These are phyloP conservation scores for Eupithecia inturbata DNA, from an alignment of 2,888 invertebrate species.

Conservation along the genomic window DNA sequence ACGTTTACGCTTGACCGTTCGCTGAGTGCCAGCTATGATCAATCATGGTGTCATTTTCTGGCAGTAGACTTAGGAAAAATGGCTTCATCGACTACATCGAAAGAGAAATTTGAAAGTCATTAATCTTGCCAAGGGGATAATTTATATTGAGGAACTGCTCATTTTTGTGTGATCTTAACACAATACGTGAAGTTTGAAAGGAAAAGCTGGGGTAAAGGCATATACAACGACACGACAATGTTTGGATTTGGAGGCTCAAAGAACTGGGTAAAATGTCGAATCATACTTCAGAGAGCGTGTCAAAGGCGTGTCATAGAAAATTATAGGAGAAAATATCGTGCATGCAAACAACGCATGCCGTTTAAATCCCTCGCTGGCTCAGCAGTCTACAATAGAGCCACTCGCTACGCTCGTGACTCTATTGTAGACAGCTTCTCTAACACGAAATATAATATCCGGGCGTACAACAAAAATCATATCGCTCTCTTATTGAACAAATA, in stretches of 20 bases:
- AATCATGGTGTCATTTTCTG: slow-evolving; percentile 77
- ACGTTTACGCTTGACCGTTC: slow-evolving; percentile 56
- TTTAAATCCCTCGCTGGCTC: not conserved
- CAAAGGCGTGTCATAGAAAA: not conserved
- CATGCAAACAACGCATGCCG: not conserved
- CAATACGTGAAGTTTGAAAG: slow-evolving; percentile 40
- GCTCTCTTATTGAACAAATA: not conserved
- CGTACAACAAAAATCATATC: not conserved
- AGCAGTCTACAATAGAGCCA: not conserved
- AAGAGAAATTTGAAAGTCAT: slow-evolving; percentile 71
- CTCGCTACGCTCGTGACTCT: not conserved
- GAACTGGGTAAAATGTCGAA: not conserved
- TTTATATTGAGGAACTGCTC: slow-evolving; percentile 61
- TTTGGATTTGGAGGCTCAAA: slow-evolving; percentile 8
- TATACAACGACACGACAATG: slow-evolving; percentile 15
- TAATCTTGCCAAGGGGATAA: slow-evolving; percentile 70
- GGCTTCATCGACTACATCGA: slow-evolving; percentile 74
- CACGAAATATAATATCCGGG: not conserved
- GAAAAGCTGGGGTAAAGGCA: slow-evolving; percentile 18
- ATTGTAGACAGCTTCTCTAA: not conserved
- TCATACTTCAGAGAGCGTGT: not conserved
- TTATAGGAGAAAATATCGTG: not conserved
- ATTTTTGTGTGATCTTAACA: slow-evolving; percentile 51
- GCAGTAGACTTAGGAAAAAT: slow-evolving; percentile 76
- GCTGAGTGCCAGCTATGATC: slow-evolving; percentile 58